Percentiles rank a stretch among this genome's conserved stretches.
phyloP scores from a whole-genome alignment of 2,888 invertebrate species.

The Homarus gammarus region DNA sequence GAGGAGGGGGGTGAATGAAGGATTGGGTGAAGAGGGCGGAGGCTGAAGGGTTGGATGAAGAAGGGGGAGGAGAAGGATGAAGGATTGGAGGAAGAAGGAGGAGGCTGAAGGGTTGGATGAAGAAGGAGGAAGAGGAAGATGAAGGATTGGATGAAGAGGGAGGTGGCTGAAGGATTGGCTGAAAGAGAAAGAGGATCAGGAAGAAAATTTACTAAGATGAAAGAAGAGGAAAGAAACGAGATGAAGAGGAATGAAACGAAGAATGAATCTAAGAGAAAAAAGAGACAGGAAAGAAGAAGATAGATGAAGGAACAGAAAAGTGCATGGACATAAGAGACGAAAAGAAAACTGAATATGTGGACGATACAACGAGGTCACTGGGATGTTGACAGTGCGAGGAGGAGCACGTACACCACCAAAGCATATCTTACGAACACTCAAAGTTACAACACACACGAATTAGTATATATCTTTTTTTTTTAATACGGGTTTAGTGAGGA shows the following conservation, averaged over 20 bases:
- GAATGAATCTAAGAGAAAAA: background rate
- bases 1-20: background rate
- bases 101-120: background rate
- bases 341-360: background rate
- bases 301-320: background rate
- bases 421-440: no score
- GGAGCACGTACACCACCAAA: no score
- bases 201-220: no score
- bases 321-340: background rate
- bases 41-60: background rate
- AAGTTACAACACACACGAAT: no score
- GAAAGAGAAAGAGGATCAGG: background rate
- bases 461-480: no score
- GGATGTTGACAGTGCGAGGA: no score
- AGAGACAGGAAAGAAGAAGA: background rate
- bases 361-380: background rate
- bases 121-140: background rate
- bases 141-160: background rate
- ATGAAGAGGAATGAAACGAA: background rate
- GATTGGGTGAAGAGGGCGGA: background rate
- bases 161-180: background rate
- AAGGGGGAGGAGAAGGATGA: background rate
- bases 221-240: background rate
- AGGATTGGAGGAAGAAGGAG: background rate
- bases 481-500: no score